Percentiles rank a stretch among this genome's conserved stretches.
Conservation (phyloP, 2,888 invertebrate species). For the Idaea aversata region DNA sequence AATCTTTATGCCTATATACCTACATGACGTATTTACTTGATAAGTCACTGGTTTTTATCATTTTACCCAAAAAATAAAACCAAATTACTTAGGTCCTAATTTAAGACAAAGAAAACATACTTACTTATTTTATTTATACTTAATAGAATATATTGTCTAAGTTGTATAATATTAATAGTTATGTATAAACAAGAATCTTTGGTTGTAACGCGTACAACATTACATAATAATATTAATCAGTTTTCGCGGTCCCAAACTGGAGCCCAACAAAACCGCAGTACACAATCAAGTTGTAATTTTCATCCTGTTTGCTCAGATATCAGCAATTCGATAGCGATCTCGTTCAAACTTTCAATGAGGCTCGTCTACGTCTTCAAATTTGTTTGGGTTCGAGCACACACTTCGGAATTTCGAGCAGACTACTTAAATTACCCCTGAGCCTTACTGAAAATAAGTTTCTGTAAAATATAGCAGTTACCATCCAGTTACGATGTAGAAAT, state of each 20-base stretch:
- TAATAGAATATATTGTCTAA: too few species aligned
- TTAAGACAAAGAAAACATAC: too few species aligned
- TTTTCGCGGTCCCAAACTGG: conserved; percentile 48
- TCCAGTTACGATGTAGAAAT: conserved; percentile 26
- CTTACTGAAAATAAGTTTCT: conserved; percentile 28
- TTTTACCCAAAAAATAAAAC: too few species aligned
- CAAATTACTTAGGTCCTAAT: too few species aligned
- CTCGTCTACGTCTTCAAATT: conserved; percentile 43
- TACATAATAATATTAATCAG: conserved; percentile 38
- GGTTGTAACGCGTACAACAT: conserved; percentile 35
- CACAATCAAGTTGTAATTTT: conserved; percentile 60
- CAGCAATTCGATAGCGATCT: conserved; percentile 66
- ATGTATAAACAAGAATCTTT: too few species aligned
- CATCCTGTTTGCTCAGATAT: conserved; percentile 62
- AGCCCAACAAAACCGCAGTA: conserved; percentile 60
- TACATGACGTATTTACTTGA: too few species aligned
- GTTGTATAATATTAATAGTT: too few species aligned
- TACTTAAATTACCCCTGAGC: conserved; percentile 33
- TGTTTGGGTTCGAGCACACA: conserved; percentile 46
- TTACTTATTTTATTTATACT: too few species aligned
- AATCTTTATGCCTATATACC: too few species aligned
- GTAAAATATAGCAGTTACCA: conserved; percentile 29
- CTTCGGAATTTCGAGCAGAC: conserved; percentile 35
- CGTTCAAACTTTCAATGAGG: conserved; percentile 55
- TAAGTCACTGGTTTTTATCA: too few species aligned